Conservation (phyloP, 2,113 vertebrate species). For the Acanthisitta chloris region DNA sequence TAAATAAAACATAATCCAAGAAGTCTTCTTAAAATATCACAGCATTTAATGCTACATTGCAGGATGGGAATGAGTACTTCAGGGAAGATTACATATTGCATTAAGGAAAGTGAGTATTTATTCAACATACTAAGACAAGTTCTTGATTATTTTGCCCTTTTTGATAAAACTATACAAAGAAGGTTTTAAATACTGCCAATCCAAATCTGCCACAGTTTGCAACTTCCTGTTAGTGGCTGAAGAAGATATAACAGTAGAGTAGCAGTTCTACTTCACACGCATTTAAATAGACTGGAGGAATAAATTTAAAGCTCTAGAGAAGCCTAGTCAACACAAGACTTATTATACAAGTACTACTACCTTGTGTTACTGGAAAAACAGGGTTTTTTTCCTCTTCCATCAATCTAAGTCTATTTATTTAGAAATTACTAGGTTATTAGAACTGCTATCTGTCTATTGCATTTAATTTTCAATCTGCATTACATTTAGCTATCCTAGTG, state of each 20-base stretch:
- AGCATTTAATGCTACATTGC: background rate
- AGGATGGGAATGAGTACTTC: background rate
- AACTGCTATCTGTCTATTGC: conserved; percentile 64
- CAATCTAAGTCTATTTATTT: conserved; percentile 77
- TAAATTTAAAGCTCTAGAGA: conserved; percentile 51
- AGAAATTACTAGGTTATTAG: conserved; percentile 75
- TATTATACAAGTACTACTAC: conserved; percentile 50
- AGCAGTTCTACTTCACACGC: background rate
- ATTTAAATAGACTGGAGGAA: conserved; percentile 39
- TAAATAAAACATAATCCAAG: background rate
- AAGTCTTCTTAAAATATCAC: background rate
- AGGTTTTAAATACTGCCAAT: background rate
- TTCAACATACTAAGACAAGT: background rate
- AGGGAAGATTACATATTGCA: background rate
- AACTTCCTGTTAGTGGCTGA: background rate
- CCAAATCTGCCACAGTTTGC: background rate
- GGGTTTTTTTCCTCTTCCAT: conserved; percentile 52
- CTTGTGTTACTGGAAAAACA: conserved; percentile 37
- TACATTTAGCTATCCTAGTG: conserved; percentile 72
- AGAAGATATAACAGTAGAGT: background rate
- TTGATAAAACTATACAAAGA: background rate
- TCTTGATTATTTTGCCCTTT: background rate
- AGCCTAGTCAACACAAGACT: conserved; percentile 40
- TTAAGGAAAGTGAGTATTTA: conserved; percentile 55
- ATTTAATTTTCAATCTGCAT: conserved; percentile 75